A percentile compares a stretch with the other conserved stretches of the same genome.
Evolutionary conservation across 2,113 vertebrate genomes (phyloP).

Genomic region (Gambusia holbrooki): DNA sequence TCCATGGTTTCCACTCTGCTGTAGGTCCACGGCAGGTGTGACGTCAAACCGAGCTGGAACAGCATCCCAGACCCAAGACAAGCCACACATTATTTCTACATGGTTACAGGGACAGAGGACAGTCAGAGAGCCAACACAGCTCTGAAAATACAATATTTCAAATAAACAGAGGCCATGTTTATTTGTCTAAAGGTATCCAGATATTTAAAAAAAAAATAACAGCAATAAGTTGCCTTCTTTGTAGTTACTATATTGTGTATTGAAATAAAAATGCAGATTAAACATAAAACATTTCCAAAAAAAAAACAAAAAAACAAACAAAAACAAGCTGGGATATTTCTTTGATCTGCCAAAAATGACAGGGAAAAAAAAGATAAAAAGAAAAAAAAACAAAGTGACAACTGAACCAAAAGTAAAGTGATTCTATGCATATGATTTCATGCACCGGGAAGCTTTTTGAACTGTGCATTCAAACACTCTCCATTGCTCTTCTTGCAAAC

Average conservation of each 20-base stretch:
- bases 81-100: slow-evolving; percentile 44
- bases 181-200: slow-evolving; percentile 7
- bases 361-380: background rate
- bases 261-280: background rate
- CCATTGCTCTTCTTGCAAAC: background rate
- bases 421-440: background rate
- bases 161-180: slow-evolving; percentile 4
- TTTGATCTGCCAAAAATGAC: slow-evolving; percentile 6
- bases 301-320: background rate
- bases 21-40: slow-evolving; percentile 16
- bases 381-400: background rate
- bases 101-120: slow-evolving; percentile 39
- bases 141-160: slow-evolving; percentile 8
- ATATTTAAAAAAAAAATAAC: slow-evolving; percentile 1
- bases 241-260: background rate
- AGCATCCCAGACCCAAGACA: slow-evolving; percentile 41
- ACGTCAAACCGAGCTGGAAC: slow-evolving; percentile 33
- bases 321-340: slow-evolving; percentile 1
- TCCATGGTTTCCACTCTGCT: slow-evolving; percentile 15
- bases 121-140: slow-evolving; percentile 22
- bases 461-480: background rate
- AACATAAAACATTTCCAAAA: background rate
- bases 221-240: background rate
- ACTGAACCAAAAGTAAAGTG: too few relatives aligned
- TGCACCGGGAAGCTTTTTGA: background rate